Evolutionary conservation across 2,888 invertebrate species (phyloP).

Genomic region (Watsonalla binaria): DNA sequence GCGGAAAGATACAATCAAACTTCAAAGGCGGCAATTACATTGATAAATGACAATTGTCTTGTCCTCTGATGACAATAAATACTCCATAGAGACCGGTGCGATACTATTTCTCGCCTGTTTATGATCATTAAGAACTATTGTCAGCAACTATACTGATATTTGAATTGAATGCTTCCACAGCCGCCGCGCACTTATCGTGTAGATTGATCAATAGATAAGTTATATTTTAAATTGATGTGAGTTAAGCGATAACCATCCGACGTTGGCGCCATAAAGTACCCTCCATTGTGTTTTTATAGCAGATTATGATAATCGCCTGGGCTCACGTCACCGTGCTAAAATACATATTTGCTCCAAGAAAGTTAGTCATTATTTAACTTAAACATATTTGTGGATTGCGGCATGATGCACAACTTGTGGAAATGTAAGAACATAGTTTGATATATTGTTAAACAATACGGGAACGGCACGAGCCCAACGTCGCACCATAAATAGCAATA

Average conservation of each 20-base stretch:
- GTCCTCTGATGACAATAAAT: constrained; percentile 70
- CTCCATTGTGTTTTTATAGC: constrained; percentile 2
- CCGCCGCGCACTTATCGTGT: constrained; percentile 52
- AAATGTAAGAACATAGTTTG: constrained; percentile 23
- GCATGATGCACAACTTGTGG: constrained; percentile 17
- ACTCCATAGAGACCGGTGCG: constrained; percentile 59
- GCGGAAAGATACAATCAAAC: constrained; percentile 68
- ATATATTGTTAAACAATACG: constrained; percentile 31
- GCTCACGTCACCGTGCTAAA: constrained; percentile 2
- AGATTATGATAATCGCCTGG: constrained; percentile 2
- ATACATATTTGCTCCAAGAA: constrained; percentile 17
- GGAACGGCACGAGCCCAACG: constrained; percentile 23
- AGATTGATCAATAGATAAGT: constrained; percentile 63
- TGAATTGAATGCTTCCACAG: constrained; percentile 71
- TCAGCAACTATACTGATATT: constrained; percentile 61
- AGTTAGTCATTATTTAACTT: constrained; percentile 24
- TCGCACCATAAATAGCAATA: constrained; percentile 60
- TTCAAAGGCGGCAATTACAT: constrained; percentile 73
- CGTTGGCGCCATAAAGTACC: constrained; percentile 17
- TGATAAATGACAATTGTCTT: constrained; percentile 76
- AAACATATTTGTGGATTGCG: constrained; percentile 20
- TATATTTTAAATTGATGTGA: constrained; percentile 47
- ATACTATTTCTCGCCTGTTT: constrained; percentile 69
- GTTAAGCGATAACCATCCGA: constrained; percentile 27
- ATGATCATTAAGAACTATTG: constrained; percentile 72